These are phyloP conservation scores for Anoncus sp. DNA, from an alignment of 2,888 invertebrate species.

Conservation along the genomic window DNA sequence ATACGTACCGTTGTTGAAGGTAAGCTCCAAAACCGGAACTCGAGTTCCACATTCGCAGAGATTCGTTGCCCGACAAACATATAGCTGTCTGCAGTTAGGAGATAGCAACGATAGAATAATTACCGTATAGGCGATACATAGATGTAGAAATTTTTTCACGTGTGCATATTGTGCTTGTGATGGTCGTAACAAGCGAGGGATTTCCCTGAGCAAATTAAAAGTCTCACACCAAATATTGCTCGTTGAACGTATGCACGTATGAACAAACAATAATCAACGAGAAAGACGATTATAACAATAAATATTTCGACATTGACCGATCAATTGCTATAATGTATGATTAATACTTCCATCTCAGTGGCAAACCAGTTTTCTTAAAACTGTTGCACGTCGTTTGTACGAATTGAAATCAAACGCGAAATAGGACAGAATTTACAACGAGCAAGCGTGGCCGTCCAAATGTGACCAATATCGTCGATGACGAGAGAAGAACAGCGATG, in stretches of 20 bases:
- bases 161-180: neutral
- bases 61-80: slow-evolving; percentile 30
- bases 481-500: neutral
- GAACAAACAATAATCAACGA: too few species aligned
- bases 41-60: slow-evolving; percentile 16
- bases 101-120: slow-evolving; percentile 22
- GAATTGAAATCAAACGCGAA: too few species aligned
- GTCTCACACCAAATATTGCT: neutral
- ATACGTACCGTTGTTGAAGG: slow-evolving; percentile 1
- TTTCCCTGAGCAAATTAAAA: slow-evolving; percentile 44
- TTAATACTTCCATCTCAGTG: too few species aligned
- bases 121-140: slow-evolving; percentile 3
- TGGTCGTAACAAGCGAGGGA: slow-evolving; percentile 29
- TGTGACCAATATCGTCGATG: slow-evolving; percentile 11
- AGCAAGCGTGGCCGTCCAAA: too few species aligned
- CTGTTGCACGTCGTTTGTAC: too few species aligned
- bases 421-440: too few species aligned
- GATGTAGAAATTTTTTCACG: neutral
- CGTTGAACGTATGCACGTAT: too few species aligned
- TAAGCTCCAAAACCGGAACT: slow-evolving; percentile 20
- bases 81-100: slow-evolving; percentile 26
- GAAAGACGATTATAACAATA: too few species aligned
- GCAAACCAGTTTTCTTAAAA: too few species aligned
- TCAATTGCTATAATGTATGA: too few species aligned
- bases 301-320: too few species aligned